Base-by-base conservation (phyloP, 2,888 invertebrate genomes). In the Chrysotoxum bicinctum region DNA sequence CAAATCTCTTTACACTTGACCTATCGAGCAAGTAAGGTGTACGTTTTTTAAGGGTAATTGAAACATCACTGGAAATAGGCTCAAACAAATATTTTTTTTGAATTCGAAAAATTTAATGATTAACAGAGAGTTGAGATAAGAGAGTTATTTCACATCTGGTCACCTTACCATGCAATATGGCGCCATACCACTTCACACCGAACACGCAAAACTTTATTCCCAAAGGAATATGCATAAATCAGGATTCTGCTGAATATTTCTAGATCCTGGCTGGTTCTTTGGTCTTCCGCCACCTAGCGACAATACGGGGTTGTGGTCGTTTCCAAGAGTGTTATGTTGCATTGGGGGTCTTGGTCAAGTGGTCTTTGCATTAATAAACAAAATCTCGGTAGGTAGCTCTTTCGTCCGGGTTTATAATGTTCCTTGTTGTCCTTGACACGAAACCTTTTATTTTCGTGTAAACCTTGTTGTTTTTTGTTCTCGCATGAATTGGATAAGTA, bases 161-260 rank as follows among this genome's bases (percentile, higher is more conserved):
- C 19, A 58, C 58, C 35, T 3, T 14, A 2, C 12, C 21, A 14
- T 58, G 0, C 58, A 21, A 21, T 35, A 21, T 19, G 21, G 7
- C 10, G 35, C 35, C 6, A 56, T 56, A 6, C 6, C 8, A 23
- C 40, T 40, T n/a, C n/a, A 23, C 6, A 23, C 5, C n/a, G 9
- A 60, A 60, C 37, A 60, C 40, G n/a, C n/a, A 40, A 60, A 40
- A 23, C n/a, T 19, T 26, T 40, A 37, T 60, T 40, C 40, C 60
- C 60, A 60, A 40, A 26, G 37, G 60, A 40, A 40, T 40, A 60
- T 60, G 26, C 40, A 60, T 60, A 40, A 60, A 40, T 60, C 40
- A 60, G 37, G 10, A n/a, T 40, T 60, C n/a, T 60, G 23, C 6
- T 37, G 4, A 26, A 26, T 26, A 40, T 40, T 58, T 26, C 60